These are phyloP conservation scores for Callithrix jacchus DNA, from an alignment of 2,113 vertebrate species.

Conservation along the genomic window DNA sequence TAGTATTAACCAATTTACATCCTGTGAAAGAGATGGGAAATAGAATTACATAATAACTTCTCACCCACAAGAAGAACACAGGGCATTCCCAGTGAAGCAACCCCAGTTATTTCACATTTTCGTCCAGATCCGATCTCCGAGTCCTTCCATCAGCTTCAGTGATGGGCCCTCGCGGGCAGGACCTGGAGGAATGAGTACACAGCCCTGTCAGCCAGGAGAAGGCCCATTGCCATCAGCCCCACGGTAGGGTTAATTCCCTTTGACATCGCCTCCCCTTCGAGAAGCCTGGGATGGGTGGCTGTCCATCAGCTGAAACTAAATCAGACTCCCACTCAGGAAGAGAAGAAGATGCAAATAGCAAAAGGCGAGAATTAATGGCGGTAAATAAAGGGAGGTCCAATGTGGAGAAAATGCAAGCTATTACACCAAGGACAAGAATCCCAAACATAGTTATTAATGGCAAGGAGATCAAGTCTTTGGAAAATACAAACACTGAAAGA, in stretches of 20 bases:
- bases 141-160: not conserved
- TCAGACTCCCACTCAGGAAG: not conserved
- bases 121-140: not conserved
- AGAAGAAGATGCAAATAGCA: not conserved
- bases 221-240: rapidly evolving
- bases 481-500: conserved; percentile 22
- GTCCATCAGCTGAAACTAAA: not conserved
- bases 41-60: not conserved
- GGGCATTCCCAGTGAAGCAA: not conserved
- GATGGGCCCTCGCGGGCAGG: not conserved
- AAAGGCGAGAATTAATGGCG: not conserved
- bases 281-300: not conserved
- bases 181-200: not conserved
- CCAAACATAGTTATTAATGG: conserved; percentile 47
- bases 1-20: not conserved
- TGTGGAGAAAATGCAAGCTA: conserved; percentile 28
- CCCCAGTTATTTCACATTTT: not conserved
- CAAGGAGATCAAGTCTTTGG: conserved; percentile 59
- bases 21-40: not conserved
- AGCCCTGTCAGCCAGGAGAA: not conserved
- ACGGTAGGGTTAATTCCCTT: rapidly evolving
- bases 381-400: not conserved
- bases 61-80: not conserved
- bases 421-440: not conserved
- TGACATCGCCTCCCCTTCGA: rapidly evolving